Evolutionary conservation across 2,113 vertebrate species (phyloP).

Genomic region (Tylochromis polylepis): DNA sequence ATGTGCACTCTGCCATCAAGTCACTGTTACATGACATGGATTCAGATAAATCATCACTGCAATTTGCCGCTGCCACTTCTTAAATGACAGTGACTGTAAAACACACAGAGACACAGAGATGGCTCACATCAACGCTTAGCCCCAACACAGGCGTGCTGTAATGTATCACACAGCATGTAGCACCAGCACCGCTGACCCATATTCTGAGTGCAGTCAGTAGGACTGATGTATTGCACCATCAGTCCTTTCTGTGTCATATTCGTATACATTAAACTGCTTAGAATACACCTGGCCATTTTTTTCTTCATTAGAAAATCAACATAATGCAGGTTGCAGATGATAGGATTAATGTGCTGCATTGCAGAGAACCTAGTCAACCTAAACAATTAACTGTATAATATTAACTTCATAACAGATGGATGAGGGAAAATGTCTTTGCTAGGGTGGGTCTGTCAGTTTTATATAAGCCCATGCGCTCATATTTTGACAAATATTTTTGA

Average conservation of each 20-base stretch:
- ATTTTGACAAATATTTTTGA: neutral
- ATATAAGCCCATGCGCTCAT: neutral
- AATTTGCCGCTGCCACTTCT: conserved; percentile 53
- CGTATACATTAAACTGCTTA: neutral
- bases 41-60: conserved; percentile 53
- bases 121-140: conserved; percentile 34
- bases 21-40: conserved; percentile 56
- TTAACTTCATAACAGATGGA: conserved; percentile 48
- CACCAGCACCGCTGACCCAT: conserved; percentile 41
- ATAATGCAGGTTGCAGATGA: neutral
- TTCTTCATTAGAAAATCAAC: conserved; percentile 11
- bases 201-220: conserved; percentile 17
- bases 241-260: neutral
- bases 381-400: conserved; percentile 3
- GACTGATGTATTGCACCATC: no score
- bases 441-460: neutral
- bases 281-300: neutral
- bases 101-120: neutral
- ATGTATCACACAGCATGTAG: neutral
- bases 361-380: conserved; percentile 50
- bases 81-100: conserved; percentile 31
- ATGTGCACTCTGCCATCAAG: conserved; percentile 56
- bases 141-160: neutral
- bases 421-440: neutral
- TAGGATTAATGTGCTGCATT: conserved; percentile 59